Conservation (phyloP, 1,140 invertebrate species). For the Hylyphantes graminicola region DNA sequence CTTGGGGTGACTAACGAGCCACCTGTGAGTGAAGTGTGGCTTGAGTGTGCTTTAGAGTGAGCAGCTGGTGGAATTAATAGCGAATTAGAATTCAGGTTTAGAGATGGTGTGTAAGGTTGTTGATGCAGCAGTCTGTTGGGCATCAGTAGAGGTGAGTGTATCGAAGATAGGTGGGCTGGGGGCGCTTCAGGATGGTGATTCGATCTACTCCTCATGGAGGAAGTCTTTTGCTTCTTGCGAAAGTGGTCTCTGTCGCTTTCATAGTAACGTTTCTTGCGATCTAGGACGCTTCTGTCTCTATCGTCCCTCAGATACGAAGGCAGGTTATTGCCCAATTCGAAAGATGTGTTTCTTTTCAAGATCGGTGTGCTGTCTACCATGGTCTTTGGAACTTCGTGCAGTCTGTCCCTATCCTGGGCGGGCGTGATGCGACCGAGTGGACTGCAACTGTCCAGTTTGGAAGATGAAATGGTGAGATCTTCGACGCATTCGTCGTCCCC, state of each 20-base stretch:
- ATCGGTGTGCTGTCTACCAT: neutral
- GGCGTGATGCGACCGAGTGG: neutral
- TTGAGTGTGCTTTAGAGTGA: conserved; percentile 19
- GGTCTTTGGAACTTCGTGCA: neutral
- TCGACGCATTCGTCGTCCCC: conserved; percentile 17
- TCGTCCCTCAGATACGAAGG: conserved; percentile 44
- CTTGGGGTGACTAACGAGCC: conserved; percentile 20
- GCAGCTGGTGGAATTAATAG: conserved; percentile 21
- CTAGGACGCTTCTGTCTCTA: conserved; percentile 29
- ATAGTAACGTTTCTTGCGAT: conserved; percentile 16
- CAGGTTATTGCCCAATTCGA: conserved; percentile 40
- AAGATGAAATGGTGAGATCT: conserved; percentile 17
- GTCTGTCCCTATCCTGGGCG: neutral
- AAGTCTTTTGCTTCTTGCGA: conserved; percentile 25
- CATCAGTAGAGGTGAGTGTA: neutral
- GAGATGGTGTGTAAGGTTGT: neutral
- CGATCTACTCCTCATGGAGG: conserved; percentile 13
- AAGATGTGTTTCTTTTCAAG: conserved; percentile 5
- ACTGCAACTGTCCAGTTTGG: neutral
- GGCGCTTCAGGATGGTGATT: conserved; percentile 27
- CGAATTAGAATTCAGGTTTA: neutral
- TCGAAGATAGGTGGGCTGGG: conserved; percentile 32
- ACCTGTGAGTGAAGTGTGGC: neutral
- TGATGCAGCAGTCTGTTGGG: conserved; percentile 5
- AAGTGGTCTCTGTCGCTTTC: conserved; percentile 26